Base-by-base conservation (phyloP, 2,797 vertebrate genomes). In the Enteromius anoplus region DNA sequence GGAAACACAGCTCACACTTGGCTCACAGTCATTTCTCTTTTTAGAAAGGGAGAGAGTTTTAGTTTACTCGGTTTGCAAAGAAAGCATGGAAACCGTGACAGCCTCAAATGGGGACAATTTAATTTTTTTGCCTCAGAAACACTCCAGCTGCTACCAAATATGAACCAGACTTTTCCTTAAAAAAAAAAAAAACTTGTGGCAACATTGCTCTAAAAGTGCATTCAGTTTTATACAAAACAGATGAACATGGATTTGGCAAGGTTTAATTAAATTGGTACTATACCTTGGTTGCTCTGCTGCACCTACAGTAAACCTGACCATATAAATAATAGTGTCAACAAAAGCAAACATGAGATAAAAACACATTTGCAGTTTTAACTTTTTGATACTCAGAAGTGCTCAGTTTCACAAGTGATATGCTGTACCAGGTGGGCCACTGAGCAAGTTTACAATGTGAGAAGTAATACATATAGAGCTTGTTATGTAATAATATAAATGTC, bases 11-110 rank as follows among this genome's bases (percentile, higher is more conserved):
- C 12, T 37, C 14, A 3, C 62, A 66, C 26, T 66, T 55, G 37
- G 73, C 73, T 60, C 53, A 76, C 34, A 76, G n/a, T 42, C 37
- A 76, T 42, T 76, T 42, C 37, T 76, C 55, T 60, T 60, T 47
- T 47, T 64, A 53, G 45, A 78, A 15, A 78, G 60, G n/a, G 1
- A 53, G 49, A 5, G 10, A n/a, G 49, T 51, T n/a, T 37, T 75
- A 75, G 71, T 55, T 75, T 21, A 47, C 5, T 23, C 21, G 0
- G 21, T 66, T 51, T 47, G 51, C 3, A 58, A 55, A 26, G 34
- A 58, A 5, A 79, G 9, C 9, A 2, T 19, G 4, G 4, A 51
- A 53, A 37, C 45, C 0, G 0, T 40, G 64, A 68, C 47, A 68
- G 62, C n/a, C 14, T 19, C 29, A 29, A 55, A 15, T 79, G 34